Conservation (phyloP, 2,113 vertebrate species). For the Smithornis capensis region DNA sequence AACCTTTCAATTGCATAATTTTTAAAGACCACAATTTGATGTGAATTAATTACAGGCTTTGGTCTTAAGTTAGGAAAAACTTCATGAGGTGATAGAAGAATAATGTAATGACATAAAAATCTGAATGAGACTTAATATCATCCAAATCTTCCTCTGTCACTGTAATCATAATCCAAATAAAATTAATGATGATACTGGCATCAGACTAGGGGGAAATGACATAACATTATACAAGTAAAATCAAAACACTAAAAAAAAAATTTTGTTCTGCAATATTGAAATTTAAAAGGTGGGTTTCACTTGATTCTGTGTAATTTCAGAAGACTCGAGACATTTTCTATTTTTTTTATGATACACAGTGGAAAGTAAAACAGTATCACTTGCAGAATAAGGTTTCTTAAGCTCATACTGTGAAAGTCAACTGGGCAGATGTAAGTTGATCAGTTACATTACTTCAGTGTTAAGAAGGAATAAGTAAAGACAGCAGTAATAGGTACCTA, state of each 20-base stretch:
- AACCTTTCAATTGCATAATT: neutral
- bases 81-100: neutral
- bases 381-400: neutral
- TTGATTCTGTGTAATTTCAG: neutral
- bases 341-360: neutral
- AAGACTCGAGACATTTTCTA: neutral
- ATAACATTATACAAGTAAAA: neutral
- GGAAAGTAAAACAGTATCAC: neutral
- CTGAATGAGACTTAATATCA: neutral
- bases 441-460: neutral
- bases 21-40: neutral
- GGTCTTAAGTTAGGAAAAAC: neutral
- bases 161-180: neutral
- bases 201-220: neutral
- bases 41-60: neutral
- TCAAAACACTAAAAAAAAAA: neutral
- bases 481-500: neutral
- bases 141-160: neutral
- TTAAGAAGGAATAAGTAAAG: constrained; percentile 10
- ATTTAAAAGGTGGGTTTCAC: neutral
- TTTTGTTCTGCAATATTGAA: neutral
- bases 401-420: neutral
- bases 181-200: neutral
- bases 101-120: neutral
- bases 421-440: neutral